Percentiles rank a stretch among this genome's conserved stretches.
Conservation (phyloP, 2,113 vertebrate species). For the Rissa tridactyla region DNA sequence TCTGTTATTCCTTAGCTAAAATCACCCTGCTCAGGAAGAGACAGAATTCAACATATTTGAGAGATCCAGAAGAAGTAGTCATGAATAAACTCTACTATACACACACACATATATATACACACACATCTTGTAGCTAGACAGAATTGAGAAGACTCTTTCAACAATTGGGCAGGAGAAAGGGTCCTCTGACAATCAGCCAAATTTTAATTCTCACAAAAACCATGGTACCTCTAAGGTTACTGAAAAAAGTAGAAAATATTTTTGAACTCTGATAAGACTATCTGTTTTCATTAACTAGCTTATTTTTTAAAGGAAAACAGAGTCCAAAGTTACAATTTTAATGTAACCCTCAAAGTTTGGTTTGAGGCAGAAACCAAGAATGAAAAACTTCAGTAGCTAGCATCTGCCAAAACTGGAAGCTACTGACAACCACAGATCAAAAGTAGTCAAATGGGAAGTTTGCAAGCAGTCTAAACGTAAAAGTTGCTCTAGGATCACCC, state of each 20-base stretch:
- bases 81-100: background rate
- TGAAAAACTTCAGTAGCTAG: background rate
- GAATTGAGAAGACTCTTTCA: background rate
- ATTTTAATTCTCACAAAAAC: background rate
- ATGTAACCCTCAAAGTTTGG: background rate
- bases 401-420: background rate
- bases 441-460: background rate
- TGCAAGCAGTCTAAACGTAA: background rate
- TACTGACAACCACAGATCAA: conserved; percentile 5
- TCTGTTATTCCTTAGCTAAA: background rate
- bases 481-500: background rate
- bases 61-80: background rate
- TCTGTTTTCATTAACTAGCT: background rate
- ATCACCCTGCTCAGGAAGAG: background rate
- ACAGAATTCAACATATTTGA: background rate
- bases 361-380: background rate
- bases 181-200: background rate
- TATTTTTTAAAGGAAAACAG: background rate
- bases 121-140: background rate
- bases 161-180: background rate
- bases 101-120: background rate
- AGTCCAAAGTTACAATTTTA: background rate
- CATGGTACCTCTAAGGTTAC: background rate
- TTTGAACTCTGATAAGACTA: background rate
- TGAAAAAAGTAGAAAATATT: background rate